Conservation (phyloP, 2,113 vertebrate species). For the Orientallactaga bullata region DNA sequence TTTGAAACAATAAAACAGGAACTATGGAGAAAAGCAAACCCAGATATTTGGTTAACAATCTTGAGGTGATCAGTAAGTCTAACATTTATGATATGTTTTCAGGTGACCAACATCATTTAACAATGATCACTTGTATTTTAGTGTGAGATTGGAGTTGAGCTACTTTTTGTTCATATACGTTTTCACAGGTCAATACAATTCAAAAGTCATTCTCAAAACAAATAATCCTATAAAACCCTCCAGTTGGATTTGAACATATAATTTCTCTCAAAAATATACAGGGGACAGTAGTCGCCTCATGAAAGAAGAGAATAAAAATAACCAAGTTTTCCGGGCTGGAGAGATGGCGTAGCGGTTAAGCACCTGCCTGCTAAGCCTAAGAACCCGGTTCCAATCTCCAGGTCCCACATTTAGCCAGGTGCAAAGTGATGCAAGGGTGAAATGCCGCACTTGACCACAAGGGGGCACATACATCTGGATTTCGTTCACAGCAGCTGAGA, state of each 20-base stretch:
- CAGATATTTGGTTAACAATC: slow-evolving; percentile 31
- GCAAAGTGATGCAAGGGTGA: too few species aligned
- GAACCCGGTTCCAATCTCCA: too few species aligned
- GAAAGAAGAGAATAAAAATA: background rate
- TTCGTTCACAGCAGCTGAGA: too few species aligned
- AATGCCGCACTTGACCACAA: too few species aligned
- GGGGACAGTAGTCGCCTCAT: background rate
- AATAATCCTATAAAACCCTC: background rate
- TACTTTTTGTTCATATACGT: background rate
- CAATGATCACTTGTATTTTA: slow-evolving; percentile 7
- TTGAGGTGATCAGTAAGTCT: background rate
- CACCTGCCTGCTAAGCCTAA: too few species aligned
- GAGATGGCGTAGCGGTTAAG: too few species aligned
- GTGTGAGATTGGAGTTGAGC: slow-evolving; percentile 6
- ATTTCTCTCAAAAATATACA: background rate
- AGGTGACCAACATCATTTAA: background rate
- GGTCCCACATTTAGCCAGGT: too few species aligned
- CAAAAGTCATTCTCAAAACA: background rate
- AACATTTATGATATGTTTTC: background rate
- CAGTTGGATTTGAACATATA: background rate
- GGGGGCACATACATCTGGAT: too few species aligned
- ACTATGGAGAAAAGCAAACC: background rate
- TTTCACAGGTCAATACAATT: slow-evolving; percentile 8
- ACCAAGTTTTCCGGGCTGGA: background rate
- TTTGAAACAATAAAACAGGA: slow-evolving; percentile 27